Evolutionary conservation across 2,797 vertebrate species (phyloP).

Genomic region (Falco cherrug): DNA sequence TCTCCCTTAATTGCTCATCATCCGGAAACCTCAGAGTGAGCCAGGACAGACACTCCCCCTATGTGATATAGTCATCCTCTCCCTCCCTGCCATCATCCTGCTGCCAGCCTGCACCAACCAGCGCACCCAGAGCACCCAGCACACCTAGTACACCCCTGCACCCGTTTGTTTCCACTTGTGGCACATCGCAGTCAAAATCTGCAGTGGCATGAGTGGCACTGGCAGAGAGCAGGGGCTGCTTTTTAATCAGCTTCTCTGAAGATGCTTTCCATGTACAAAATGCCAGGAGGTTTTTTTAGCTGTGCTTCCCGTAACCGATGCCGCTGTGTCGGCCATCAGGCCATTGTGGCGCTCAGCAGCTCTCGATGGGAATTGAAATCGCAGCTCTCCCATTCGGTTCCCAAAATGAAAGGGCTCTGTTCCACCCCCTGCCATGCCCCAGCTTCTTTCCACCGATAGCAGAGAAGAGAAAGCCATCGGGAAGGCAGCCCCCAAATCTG

Average conservation of each 20-base stretch:
- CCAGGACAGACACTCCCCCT: not conserved
- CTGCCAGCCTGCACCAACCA: not conserved
- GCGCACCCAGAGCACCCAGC: too few species aligned
- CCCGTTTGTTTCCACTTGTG: fast-evolving
- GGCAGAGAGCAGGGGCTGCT: not conserved
- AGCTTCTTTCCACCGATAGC: not conserved
- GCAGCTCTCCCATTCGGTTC: not conserved
- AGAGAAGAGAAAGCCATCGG: not conserved
- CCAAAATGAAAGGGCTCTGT: not conserved
- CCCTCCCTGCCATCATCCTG: not conserved
- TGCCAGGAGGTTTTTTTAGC: not conserved
- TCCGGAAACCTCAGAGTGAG: not conserved
- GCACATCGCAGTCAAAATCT: fast-evolving
- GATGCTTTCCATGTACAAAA: too few species aligned
- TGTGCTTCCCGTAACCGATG: fast-evolving
- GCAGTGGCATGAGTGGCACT: fast-evolving
- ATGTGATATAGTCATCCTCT: not conserved
- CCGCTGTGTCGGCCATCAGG: not conserved
- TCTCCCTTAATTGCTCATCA: constrained; percentile 40
- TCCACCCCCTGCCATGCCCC: not conserved
- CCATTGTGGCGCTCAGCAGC: not conserved
- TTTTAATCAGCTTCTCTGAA: not conserved
- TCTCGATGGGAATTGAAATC: fast-evolving
- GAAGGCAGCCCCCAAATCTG: fast-evolving
- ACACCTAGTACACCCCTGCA: not conserved